Conservation (phyloP, 2,888 invertebrate genomes). For the Ophion ellenae region DNA sequence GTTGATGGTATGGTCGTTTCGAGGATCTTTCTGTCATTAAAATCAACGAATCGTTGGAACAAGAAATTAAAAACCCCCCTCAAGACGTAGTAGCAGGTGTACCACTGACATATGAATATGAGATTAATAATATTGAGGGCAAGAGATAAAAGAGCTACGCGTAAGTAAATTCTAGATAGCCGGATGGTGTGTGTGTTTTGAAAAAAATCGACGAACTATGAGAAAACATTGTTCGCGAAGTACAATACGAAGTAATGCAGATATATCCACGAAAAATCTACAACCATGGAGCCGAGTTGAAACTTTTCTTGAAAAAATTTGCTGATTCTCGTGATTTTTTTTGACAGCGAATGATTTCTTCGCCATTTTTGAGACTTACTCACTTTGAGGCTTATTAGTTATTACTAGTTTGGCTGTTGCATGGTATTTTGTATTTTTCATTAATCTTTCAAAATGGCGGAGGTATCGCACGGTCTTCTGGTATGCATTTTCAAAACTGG, state of each 20-base stretch:
- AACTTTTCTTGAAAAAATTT: too few relatives aligned
- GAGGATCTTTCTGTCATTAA: neutral
- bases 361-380: too few relatives aligned
- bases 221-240: neutral
- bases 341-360: too few relatives aligned
- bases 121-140: neutral
- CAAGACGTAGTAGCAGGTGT: neutral
- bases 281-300: constrained; percentile 1
- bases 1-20: neutral
- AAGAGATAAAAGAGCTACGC: neutral
- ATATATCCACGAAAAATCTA: constrained; percentile 44
- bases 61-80: neutral
- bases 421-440: too few relatives aligned
- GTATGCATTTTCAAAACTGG: too few relatives aligned
- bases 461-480: too few relatives aligned
- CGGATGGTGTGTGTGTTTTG: neutral
- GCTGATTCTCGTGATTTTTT: too few relatives aligned
- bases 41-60: neutral
- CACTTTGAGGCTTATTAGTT: too few relatives aligned
- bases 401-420: too few relatives aligned
- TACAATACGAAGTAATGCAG: neutral
- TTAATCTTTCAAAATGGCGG: too few relatives aligned
- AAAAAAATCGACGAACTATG: neutral
- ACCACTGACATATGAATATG: neutral
- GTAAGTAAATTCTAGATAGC: neutral